Base-by-base conservation (phyloP, 2,113 vertebrate genomes). In the Ardeotis arabs region DNA sequence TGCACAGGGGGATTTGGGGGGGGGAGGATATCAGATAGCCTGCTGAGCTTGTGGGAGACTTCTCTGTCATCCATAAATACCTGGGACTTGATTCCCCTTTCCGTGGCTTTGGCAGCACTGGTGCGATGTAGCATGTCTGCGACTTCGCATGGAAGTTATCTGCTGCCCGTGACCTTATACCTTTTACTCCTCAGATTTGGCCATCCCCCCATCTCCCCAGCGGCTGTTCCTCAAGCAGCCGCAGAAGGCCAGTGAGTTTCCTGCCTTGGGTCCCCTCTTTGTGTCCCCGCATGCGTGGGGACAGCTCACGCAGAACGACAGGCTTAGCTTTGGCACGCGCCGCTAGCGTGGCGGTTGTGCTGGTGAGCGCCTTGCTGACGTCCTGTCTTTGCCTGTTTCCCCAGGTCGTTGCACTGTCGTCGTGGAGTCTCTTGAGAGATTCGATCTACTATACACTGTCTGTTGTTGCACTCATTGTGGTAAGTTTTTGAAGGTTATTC, bases 371-470 rank as follows among this genome's bases (percentile, higher is more conserved):
- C 47, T 69, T 33, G 16, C 92, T 96, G 59, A 93, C 64, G 35
- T 29, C 59, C 39, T 76, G 47, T 74, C 82, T 81, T 33, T 87
- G 63, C 83, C 50, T 96, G 12, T 90, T 53, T 94, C 79, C 44
- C 4, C 94, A 99, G 99, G 98, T 98, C 0, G 99, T 99, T 59
- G 98, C 96, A 13, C 98, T 99, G 45, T 98, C 99, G 1, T 98
- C 98, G 4, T 99, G 99, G 99, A 98, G 99, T 86, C 98, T 99
- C 90, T 93, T 99, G 97, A 98, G 99, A 95, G 99, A 99, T 97
- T 99, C 99, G 0, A 50, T 93, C 66, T 99, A 99, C 97, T 99
- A 99, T 97, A 99, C 99, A 0, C 82, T 99, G 74, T 99, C 99
- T 7, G 99, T 99, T 91, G 95, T 99, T 23, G 99, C 99, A 6